A percentile compares a stretch with the other conserved stretches of the same genome.
phyloP scores from a whole-genome alignment of 2,113 vertebrate species.

The Hemiscyllium ocellatum region DNA sequence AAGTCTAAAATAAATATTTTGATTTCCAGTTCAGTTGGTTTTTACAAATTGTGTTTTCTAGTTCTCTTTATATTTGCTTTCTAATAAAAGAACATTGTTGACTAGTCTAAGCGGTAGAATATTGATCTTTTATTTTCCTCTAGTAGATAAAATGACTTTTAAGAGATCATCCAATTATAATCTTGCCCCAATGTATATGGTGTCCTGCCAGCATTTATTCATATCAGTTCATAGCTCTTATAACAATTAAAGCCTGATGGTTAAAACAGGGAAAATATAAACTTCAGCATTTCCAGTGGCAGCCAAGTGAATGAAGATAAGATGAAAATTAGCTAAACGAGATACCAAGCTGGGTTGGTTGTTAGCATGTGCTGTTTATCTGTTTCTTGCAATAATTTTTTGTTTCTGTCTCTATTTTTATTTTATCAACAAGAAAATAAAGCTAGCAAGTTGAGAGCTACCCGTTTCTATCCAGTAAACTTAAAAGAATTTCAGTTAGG shows the following conservation, averaged over 20 bases:
- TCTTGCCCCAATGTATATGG: not conserved
- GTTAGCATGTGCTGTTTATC: not conserved
- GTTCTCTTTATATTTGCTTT: constrained; percentile 8
- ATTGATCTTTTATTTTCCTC: not conserved
- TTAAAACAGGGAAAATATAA: not conserved
- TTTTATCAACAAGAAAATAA: not conserved
- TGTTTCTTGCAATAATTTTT: not conserved
- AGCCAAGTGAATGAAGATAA: not conserved
- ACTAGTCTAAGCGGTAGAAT: not conserved
- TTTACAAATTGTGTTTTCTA: not conserved
- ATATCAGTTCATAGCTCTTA: not conserved
- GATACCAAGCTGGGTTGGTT: not conserved
- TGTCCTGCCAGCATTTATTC: not conserved
- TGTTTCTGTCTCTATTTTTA: not conserved
- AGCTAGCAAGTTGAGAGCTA: not conserved
- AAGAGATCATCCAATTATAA: not conserved
- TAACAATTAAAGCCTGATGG: not conserved
- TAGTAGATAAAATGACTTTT: not conserved
- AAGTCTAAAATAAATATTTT: constrained; percentile 18
- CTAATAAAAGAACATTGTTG: not conserved
- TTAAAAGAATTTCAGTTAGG: not conserved
- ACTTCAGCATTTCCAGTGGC: not conserved
- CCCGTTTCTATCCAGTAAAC: too few species aligned
- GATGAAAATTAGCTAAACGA: not conserved
- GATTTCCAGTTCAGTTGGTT: not conserved